Percentiles rank a stretch among this genome's conserved stretches.
phyloP scores from a whole-genome alignment of 2,113 vertebrate species.

The Prionailurus viverrinus region DNA sequence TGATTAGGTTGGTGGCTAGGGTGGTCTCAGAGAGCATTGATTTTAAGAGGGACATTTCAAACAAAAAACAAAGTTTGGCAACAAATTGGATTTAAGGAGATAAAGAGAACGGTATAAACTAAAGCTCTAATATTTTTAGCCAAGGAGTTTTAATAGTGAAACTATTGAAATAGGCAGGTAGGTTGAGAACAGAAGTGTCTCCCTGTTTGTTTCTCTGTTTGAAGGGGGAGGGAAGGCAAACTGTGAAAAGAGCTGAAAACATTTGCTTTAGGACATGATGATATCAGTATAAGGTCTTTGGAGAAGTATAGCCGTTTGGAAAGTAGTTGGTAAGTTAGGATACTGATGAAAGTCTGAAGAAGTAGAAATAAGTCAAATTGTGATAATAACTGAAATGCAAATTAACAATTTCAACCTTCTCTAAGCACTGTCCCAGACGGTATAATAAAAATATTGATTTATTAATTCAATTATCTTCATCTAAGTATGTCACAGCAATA shows the following conservation, averaged over 20 bases:
- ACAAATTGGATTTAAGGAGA: not conserved
- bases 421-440: not conserved
- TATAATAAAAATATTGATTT: conserved; percentile 37
- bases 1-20: not conserved
- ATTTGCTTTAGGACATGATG: not conserved
- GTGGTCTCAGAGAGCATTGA: not conserved
- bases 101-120: not conserved
- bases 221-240: not conserved
- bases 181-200: not conserved
- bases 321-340: not conserved
- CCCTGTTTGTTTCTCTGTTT: not conserved
- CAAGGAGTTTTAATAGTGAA: not conserved
- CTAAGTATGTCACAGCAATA: conserved; percentile 5
- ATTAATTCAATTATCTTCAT: conserved; percentile 6
- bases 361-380: not conserved
- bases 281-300: not conserved
- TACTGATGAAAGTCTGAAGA: not conserved
- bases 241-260: not conserved
- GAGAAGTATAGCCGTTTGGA: not conserved
- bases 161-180: not conserved
- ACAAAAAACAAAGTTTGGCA: not conserved
- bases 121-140: not conserved
- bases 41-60: not conserved
- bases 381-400: not conserved
- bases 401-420: not conserved